Conservation (phyloP, 1,140 invertebrate genomes). For the Heliothis subflexa region DNA sequence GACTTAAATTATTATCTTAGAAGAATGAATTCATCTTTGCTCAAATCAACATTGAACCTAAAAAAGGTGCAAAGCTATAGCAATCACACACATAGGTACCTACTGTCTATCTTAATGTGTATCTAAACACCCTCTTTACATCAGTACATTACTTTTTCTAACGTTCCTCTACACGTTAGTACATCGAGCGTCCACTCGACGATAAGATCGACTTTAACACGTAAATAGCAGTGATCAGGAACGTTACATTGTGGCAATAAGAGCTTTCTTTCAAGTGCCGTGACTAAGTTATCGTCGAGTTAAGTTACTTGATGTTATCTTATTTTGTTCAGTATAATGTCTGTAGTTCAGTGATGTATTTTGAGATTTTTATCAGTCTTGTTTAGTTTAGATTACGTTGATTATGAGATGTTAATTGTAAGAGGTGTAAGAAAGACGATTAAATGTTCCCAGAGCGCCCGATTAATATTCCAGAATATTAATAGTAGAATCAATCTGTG, state of each 20-base stretch:
- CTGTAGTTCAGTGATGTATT: slow-evolving; percentile 2
- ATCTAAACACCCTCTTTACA: slow-evolving; percentile 3
- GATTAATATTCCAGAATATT: too few species aligned
- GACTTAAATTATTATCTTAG: too few species aligned
- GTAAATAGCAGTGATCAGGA: slow-evolving; percentile 10
- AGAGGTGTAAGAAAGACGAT: too few species aligned
- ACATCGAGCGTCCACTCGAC: neutral
- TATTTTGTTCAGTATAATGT: slow-evolving; percentile 6
- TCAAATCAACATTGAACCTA: neutral
- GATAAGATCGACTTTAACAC: neutral
- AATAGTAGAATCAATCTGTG: too few species aligned
- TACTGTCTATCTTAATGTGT: neutral
- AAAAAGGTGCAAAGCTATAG: too few species aligned
- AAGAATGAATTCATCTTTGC: neutral
- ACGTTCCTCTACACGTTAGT: neutral
- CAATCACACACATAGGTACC: too few species aligned
- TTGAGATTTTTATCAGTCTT: slow-evolving; percentile 9
- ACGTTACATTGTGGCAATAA: slow-evolving; percentile 20
- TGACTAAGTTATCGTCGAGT: slow-evolving; percentile 20
- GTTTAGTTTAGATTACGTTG: neutral
- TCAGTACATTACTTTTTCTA: neutral
- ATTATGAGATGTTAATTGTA: neutral
- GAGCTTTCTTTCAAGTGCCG: neutral
- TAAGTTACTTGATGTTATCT: slow-evolving; percentile 6
- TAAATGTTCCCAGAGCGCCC: too few species aligned